Percentiles rank a stretch among this genome's conserved stretches.
These are phyloP conservation scores for Blastobasis adustella DNA, from an alignment of 2,888 invertebrate species.

Conservation along the genomic window DNA sequence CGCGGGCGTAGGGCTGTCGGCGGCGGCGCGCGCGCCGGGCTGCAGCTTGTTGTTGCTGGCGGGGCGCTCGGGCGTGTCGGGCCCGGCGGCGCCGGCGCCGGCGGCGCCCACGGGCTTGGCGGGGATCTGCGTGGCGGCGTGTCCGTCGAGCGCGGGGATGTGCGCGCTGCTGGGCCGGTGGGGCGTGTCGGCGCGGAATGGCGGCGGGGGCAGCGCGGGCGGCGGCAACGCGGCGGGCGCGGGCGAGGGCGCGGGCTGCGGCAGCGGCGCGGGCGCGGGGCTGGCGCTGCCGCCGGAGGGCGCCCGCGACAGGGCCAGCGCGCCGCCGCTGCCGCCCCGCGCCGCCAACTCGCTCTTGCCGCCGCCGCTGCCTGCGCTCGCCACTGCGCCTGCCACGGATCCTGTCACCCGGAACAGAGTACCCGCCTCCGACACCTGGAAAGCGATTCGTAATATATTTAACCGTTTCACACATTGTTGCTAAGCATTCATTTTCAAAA, in stretches of 20 bases:
- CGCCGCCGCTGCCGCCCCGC: conserved; percentile 78
- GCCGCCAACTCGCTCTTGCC: conserved; percentile 76
- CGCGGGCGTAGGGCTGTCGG: conserved; percentile 64
- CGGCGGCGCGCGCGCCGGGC: conserved; percentile 62
- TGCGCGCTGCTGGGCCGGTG: conserved; percentile 57
- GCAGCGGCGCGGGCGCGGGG: conserved; percentile 79
- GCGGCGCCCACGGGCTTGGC: conserved; percentile 60
- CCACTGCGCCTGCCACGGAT: conserved; percentile 77
- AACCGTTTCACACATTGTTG: neutral
- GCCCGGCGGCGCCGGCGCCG: conserved; percentile 57
- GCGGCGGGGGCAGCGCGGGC: conserved; percentile 78
- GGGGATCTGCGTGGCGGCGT: conserved; percentile 61
- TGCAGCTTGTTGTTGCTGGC: conserved; percentile 62
- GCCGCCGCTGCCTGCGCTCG: conserved; percentile 78
- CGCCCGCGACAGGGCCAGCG: conserved; percentile 77
- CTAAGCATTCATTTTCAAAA: neutral
- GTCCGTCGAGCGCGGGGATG: conserved; percentile 61
- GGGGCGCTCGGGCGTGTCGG: conserved; percentile 61
- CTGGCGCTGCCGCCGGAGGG: conserved; percentile 76
- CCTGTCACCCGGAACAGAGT: conserved; percentile 71
- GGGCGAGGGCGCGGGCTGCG: conserved; percentile 80
- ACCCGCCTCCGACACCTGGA: conserved; percentile 62
- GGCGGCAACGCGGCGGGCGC: conserved; percentile 81
- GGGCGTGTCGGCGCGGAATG: conserved; percentile 72
- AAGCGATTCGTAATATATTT: conserved; percentile 9